phyloP scores from a whole-genome alignment of 2,113 vertebrate genomes.

The Scomber scombrus region DNA sequence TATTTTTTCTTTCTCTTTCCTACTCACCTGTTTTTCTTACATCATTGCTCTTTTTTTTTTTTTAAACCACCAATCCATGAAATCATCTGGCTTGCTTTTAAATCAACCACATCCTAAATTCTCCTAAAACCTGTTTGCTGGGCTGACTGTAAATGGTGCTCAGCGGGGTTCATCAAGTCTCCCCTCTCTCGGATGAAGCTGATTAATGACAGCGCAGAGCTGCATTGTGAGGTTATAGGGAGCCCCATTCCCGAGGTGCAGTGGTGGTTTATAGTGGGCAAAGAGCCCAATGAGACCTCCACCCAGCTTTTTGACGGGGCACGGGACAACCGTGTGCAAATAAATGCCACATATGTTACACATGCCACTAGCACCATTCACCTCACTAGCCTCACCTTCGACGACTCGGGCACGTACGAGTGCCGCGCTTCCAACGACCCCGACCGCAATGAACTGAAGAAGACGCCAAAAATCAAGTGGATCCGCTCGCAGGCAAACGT shows the following conservation, averaged over 20 bases:
- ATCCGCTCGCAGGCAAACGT: constrained; percentile 95
- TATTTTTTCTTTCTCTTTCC: constrained; percentile 69
- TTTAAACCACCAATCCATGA: constrained; percentile 54
- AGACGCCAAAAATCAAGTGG: constrained; percentile 95
- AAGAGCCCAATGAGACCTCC: constrained; percentile 85
- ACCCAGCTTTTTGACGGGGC: constrained; percentile 93
- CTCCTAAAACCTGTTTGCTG: constrained; percentile 24
- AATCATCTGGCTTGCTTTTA: constrained; percentile 58
- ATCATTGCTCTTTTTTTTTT: constrained; percentile 51
- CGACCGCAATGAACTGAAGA: constrained; percentile 93
- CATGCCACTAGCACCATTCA: constrained; percentile 90
- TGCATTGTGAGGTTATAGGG: constrained; percentile 93
- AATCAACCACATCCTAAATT: constrained; percentile 38
- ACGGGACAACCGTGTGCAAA: constrained; percentile 86
- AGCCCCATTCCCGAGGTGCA: constrained; percentile 92
- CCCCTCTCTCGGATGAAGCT: constrained; percentile 90
- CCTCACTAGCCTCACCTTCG: constrained; percentile 84
- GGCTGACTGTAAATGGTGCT: constrained; percentile 36
- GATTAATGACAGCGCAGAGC: constrained; percentile 84
- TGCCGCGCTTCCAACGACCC: constrained; percentile 97
- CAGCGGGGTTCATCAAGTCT: constrained; percentile 92
- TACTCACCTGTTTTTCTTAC: constrained; percentile 62
- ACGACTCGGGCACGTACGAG: constrained; percentile 92
- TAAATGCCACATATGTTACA: constrained; percentile 91
- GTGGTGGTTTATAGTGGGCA: constrained; percentile 92